Base-by-base conservation (phyloP, 2,888 invertebrate genomes). In the Eurois occulta region DNA sequence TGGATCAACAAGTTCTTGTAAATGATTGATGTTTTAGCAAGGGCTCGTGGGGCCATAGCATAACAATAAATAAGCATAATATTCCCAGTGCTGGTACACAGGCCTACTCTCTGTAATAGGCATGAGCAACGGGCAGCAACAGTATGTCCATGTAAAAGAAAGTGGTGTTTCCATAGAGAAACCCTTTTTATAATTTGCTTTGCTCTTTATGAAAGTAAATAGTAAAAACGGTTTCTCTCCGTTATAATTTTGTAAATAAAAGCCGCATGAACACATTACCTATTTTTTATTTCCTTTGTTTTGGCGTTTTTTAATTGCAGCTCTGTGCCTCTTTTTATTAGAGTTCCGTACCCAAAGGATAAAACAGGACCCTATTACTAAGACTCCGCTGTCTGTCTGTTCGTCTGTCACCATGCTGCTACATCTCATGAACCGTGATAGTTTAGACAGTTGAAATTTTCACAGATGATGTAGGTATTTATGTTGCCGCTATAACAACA, bases 1-100 rank as follows among this genome's bases (percentile, higher is more conserved):
- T 89, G 89, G 87, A 88, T 87, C 3, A 46, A 48, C 0, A 68
- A 35, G 5, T 67, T 72, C n/a, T n/a, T 86, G 35, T 87, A 77
- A 77, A 60, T 28, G 28, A 1, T 28, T 11, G 38, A 4, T 28
- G 38, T 16, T 28, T 24, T 1, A 24, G 13, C 11, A 5, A 13
- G n/a, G n/a, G 6, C 13, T 55, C 13, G n/a, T n/a, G 55, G 52
- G 24, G 52, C 10, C 52, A 24, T 10, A 5, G 55, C 13, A n/a
- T 55, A 13, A n/a, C 11, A 13, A 55, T 55, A n/a, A 24, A n/a
- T n/a, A n/a, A n/a, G n/a, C n/a, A 10, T 52, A 52, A 24, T 24
- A 10, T 24, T 52, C 24, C 24, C 52, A 24, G 10, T 24, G 24
- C 24, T 52, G 52, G 52, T 8, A 52, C 1, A 24, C 21, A 21